Base-by-base conservation (phyloP, 2,113 vertebrate genomes). In the Diadophis punctatus region DNA sequence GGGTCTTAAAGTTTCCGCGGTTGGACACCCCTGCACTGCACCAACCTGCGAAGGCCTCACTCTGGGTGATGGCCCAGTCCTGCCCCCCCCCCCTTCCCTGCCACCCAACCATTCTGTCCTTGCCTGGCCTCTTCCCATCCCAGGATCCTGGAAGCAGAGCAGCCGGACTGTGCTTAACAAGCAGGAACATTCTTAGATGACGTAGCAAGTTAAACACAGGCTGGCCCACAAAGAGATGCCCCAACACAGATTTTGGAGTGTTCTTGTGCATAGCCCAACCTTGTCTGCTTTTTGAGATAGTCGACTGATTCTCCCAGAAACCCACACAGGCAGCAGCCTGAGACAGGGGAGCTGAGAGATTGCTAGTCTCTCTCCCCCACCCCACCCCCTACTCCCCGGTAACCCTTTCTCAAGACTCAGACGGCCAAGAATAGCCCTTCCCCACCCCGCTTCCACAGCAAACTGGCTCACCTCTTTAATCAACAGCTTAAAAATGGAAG, bases 401-500 rank as follows among this genome's bases (percentile, higher is more conserved):
- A 34, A 74, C 6, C 7, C n/a, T 74, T 74, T 74, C 63, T 34
- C 63, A 34, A 74, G 63, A 18, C n/a, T 7, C 68, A 74, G n/a
- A 18, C 0, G 2, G n/a, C 68, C 68, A 39, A 20, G 14, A 48
- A 9, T 11, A 74, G n/a, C 52, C 5, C 3, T 1, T 1, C 52
- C 48, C 48, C 55, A 46, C 25, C 25, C 27, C 46, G 1, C 27
- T 22, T 46, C 53, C 25, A 48, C 48, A 22, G 30, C 11, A 60
- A 88, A 39, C n/a, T 10, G 89, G 49, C 97, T 95, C 97, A 99
- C 99, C 99, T 99, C 99, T 97, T 99, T 99, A 97, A 99, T 98
- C 96, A 99, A 98, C 97, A 99, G 99, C 97, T 99, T 99, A 98
- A 99, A 99, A 98, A 99, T 96, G 96, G 99, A 99, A 99, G 99